A percentile compares a stretch with the other conserved stretches of the same genome.
phyloP scores from a whole-genome alignment of 2,113 vertebrate species.

The Pipra filicauda region DNA sequence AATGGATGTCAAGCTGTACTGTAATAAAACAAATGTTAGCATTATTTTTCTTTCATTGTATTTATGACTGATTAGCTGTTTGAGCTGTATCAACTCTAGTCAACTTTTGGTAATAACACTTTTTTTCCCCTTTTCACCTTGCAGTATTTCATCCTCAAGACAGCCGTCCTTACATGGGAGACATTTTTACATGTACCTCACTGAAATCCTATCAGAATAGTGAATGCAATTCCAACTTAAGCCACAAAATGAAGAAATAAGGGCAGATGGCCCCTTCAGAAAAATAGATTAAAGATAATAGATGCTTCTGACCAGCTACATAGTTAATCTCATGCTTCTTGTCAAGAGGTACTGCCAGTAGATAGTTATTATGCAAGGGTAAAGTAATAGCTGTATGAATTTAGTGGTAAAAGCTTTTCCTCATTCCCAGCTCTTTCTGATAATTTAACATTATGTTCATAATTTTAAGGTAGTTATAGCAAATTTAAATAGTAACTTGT shows the following conservation, averaged over 20 bases:
- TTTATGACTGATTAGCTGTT: constrained; percentile 15
- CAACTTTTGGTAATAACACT: neutral
- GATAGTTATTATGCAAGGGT: neutral
- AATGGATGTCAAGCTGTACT: neutral
- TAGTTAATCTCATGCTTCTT: constrained; percentile 21
- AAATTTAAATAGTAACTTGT: neutral
- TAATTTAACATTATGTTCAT: neutral
- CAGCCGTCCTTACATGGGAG: neutral
- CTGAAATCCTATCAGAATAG: constrained; percentile 1
- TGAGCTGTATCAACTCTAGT: neutral
- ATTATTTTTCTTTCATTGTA: neutral
- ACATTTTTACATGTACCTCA: neutral
- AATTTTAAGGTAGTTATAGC: neutral
- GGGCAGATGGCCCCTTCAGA: constrained; percentile 52
- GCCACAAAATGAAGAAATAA: constrained; percentile 6
- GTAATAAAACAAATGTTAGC: neutral
- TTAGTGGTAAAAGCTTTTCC: neutral
- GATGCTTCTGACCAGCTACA: neutral
- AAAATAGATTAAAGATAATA: constrained; percentile 53
- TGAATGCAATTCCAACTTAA: neutral
- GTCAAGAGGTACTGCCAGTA: neutral
- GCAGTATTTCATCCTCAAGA: neutral
- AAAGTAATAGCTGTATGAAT: neutral
- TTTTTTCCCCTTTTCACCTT: neutral
- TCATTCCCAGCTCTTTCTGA: neutral